phyloP scores from a whole-genome alignment of 30 jellyfish, hydroid and myxozoan genomes.

The Aurelia aurita region DNA sequence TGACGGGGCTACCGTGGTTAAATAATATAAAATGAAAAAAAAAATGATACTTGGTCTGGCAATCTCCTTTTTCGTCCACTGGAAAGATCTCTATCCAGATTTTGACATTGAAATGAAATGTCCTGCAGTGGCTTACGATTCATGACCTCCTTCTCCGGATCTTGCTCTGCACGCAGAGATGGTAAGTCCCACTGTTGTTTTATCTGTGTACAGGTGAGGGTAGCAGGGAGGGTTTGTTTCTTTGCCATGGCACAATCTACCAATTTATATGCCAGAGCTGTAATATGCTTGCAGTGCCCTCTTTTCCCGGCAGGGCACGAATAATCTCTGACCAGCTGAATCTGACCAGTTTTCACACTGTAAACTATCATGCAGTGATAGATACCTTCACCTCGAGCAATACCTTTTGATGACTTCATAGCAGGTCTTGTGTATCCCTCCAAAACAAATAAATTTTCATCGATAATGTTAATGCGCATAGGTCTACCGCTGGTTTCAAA shows the following conservation, averaged over 20 bases:
- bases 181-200: slow-evolving; percentile 34
- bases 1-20: no score
- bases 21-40: no score
- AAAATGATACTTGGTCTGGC: not conserved
- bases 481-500: slow-evolving; percentile 19
- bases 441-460: no score
- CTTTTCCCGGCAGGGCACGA: slow-evolving; percentile 14
- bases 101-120: not conserved
- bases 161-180: slow-evolving; percentile 21
- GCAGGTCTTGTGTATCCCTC: slow-evolving; percentile 35
- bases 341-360: not conserved
- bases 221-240: not conserved
- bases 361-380: slow-evolving; percentile 17
- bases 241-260: not conserved
- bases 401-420: slow-evolving; percentile 18
- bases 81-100: not conserved
- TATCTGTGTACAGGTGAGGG: not conserved
- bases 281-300: slow-evolving; percentile 9
- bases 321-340: slow-evolving; percentile 13
- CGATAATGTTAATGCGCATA: not conserved
- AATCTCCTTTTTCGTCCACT: not conserved
- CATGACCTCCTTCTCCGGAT: slow-evolving; percentile 6
- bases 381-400: not conserved
- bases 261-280: slow-evolving; percentile 14
- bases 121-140: slow-evolving; percentile 20